Percentiles rank a stretch among this genome's conserved stretches.
These are phyloP conservation scores for Leptodirus hochenwartii DNA, from an alignment of 2,888 invertebrate species.

Conservation along the genomic window DNA sequence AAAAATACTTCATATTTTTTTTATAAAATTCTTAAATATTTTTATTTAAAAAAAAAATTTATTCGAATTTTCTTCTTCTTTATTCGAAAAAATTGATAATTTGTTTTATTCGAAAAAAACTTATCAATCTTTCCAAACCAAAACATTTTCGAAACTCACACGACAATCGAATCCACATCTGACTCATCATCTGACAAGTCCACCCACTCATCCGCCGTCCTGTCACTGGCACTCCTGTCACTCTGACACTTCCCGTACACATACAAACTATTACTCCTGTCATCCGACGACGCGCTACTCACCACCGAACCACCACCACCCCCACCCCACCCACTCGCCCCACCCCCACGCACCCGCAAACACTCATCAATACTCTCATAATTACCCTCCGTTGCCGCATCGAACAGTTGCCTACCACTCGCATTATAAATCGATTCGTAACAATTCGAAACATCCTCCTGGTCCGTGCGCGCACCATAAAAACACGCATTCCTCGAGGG, in stretches of 20 bases:
- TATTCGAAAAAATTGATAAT: too few species aligned
- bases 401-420: slow-evolving; percentile 7
- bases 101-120: too few species aligned
- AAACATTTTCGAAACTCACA: too few species aligned
- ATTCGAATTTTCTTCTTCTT: too few species aligned
- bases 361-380: slow-evolving; percentile 16
- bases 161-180: slow-evolving; percentile 31
- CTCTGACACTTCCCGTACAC: slow-evolving; percentile 33
- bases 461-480: slow-evolving; percentile 31
- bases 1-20: too few species aligned
- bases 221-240: slow-evolving; percentile 38
- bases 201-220: slow-evolving; percentile 50
- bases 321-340: slow-evolving; percentile 15
- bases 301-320: slow-evolving; percentile 25
- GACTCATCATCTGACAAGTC: slow-evolving; percentile 40
- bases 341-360: too few species aligned
- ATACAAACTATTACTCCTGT: slow-evolving; percentile 36
- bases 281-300: slow-evolving; percentile 32
- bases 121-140: too few species aligned
- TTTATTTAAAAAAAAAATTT: too few species aligned
- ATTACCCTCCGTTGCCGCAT: slow-evolving; percentile 11
- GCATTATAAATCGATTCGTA: slow-evolving; percentile 34
- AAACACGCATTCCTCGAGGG: slow-evolving; percentile 39
- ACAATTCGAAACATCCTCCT: slow-evolving; percentile 34
- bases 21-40: too few species aligned